Evolutionary conservation across 2,797 vertebrate genomes (phyloP).

Genomic region (Onychomys leucogaster): DNA sequence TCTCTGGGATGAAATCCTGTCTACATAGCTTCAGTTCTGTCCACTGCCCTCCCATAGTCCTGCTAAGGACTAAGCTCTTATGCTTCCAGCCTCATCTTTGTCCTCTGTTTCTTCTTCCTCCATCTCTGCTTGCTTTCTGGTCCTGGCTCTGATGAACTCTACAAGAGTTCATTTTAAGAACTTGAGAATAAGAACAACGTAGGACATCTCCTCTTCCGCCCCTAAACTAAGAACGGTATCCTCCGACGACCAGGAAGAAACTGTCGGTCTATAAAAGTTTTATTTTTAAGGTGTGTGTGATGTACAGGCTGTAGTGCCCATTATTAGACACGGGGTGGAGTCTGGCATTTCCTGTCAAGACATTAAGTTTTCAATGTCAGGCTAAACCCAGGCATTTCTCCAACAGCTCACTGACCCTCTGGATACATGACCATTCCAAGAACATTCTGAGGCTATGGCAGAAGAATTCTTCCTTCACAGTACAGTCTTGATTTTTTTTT

Average conservation of each 20-base stretch:
- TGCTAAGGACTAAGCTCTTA: too few relatives aligned
- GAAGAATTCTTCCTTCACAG: conserved; percentile 51
- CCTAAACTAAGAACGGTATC: conserved; percentile 37
- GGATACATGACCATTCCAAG: conserved; percentile 63
- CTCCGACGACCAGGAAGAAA: conserved; percentile 53
- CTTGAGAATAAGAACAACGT: conserved; percentile 75
- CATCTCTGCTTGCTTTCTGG: too few relatives aligned
- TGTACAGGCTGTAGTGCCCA: conserved; percentile 57
- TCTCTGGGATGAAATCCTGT: too few relatives aligned
- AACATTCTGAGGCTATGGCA: conserved; percentile 63
- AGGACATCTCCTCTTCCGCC: conserved; percentile 66
- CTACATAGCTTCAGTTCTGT: too few relatives aligned
- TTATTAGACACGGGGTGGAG: conserved; percentile 56
- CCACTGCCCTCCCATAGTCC: too few relatives aligned
- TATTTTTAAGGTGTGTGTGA: conserved; percentile 72
- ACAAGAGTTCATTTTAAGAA: conserved; percentile 75
- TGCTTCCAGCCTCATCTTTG: too few relatives aligned
- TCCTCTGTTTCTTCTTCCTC: too few relatives aligned
- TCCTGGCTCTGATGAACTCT: too few relatives aligned
- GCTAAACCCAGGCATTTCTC: not conserved
- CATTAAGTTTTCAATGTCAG: conserved; percentile 53
- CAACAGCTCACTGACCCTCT: conserved; percentile 30
- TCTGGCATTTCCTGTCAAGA: conserved; percentile 48
- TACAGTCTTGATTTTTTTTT: conserved; percentile 62
- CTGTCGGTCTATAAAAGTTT: conserved; percentile 49